Base-by-base conservation (phyloP, 1,140 invertebrate genomes). In the Achatina immaculata region DNA sequence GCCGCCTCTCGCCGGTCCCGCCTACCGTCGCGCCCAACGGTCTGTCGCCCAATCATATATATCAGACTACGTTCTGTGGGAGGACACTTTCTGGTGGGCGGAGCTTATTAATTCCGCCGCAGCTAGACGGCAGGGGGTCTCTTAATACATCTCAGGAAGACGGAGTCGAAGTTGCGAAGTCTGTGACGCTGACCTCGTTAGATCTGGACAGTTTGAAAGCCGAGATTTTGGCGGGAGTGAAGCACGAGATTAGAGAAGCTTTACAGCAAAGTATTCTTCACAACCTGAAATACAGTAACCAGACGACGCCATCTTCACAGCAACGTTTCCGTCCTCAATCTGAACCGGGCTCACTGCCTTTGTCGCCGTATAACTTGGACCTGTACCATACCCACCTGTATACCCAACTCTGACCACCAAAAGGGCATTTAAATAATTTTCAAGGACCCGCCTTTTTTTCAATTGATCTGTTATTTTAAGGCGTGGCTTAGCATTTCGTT, bases 311-410 rank as follows among this genome's bases (percentile, higher is more conserved):
- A 24, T 24, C 31, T 6, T 36, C 76, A 19, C 75, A 43, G n/a
- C 24, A 42, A 48, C 40, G 36, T 34, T 40, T 34, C n/a, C 65
- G 34, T 68, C 31, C 6, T 1, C 28, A 28, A 34, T 43, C 36
- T 7, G 51, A 38, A 62, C 19, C 74, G 1, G 19, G 38, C 0
- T 62, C 74, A 40, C 4, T 62, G 9, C 2, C 36, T 19, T 65
- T 77, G 9, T 34, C 75, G 4, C 40, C 78, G 11, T 58, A 31
- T 34, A 80, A 34, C 31, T 86, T 88, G 0, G 90, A 92, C 31
- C 84, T 92, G 31, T 92, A 92, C 82, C 90, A 91, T 48, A 92
- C 91, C n/a, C 91, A 91, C 83, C 84, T 92, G 21, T 91, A 90
- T 77, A 92, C 91, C 4, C 90, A 91, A 74, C 83, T 92, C n/a